Evolutionary conservation across 2,888 invertebrate species (phyloP).

Genomic region (Hemistola chrysoprasaria): DNA sequence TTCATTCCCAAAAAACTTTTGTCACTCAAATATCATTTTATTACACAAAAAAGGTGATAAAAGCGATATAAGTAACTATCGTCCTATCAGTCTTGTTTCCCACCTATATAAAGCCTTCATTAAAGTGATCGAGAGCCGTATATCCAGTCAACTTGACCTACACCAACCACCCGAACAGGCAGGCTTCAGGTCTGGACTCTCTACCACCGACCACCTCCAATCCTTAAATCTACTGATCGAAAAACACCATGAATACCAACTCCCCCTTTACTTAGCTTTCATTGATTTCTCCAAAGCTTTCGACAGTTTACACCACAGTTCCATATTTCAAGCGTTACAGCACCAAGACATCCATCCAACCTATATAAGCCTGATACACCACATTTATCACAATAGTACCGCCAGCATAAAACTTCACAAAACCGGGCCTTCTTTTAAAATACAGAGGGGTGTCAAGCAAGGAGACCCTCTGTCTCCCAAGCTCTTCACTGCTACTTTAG

Average conservation of each 20-base stretch:
- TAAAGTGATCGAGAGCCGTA: background rate
- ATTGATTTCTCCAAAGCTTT: background rate
- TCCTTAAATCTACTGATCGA: background rate
- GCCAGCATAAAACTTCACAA: background rate
- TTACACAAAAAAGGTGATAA: slow-evolving; percentile 1
- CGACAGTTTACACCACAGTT: background rate
- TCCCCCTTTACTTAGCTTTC: background rate
- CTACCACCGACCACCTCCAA: background rate
- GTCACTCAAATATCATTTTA: background rate
- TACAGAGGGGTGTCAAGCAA: background rate
- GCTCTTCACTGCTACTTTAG: background rate
- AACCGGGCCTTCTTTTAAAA: background rate
- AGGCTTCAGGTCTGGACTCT: background rate
- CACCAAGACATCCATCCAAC: background rate
- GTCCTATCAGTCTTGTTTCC: background rate
- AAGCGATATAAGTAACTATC: slow-evolving; percentile 2
- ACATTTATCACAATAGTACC: background rate
- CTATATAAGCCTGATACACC: background rate
- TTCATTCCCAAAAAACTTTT: background rate
- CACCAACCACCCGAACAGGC: background rate
- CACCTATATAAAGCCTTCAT: slow-evolving; percentile 1
- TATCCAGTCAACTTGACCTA: background rate
- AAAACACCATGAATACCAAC: background rate
- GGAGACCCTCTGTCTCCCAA: background rate
- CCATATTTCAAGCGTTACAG: background rate